Conservation (phyloP, 1,140 invertebrate genomes). For the Penaeus japonicus region DNA sequence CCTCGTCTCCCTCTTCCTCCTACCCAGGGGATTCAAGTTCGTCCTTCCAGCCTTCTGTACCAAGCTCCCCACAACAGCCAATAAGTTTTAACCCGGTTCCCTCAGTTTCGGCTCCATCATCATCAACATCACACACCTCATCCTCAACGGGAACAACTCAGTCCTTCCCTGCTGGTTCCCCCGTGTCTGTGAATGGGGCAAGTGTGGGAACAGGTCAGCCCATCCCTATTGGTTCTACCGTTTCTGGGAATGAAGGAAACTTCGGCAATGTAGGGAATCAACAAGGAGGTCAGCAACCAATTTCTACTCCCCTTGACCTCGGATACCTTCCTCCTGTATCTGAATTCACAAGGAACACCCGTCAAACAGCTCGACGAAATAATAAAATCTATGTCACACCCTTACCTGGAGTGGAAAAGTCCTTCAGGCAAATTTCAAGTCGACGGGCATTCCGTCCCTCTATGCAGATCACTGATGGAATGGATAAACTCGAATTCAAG, state of each 20-base stretch:
- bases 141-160: too few species aligned
- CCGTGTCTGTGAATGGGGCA: too few species aligned
- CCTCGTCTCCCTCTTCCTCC: neutral
- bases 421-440: neutral
- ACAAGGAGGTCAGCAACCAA: neutral
- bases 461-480: neutral
- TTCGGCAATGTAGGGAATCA: too few species aligned
- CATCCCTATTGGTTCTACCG: too few species aligned
- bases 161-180: too few species aligned
- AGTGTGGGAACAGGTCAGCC: too few species aligned
- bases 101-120: too few species aligned
- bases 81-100: too few species aligned
- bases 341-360: neutral
- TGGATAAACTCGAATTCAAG: constrained; percentile 4
- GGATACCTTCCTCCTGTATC: constrained; percentile 14
- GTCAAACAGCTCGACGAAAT: neutral
- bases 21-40: neutral
- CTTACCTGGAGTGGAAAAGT: neutral
- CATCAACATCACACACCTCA: too few species aligned
- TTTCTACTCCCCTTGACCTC: constrained; percentile 11
- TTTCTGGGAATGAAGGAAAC: too few species aligned
- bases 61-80: too few species aligned
- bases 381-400: constrained; percentile 39
- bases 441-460: constrained; percentile 13
- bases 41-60: neutral